Percentiles rank a stretch among this genome's conserved stretches.
phyloP scores from a whole-genome alignment of 2,113 vertebrate species.

The Artemisiospiza belli region DNA sequence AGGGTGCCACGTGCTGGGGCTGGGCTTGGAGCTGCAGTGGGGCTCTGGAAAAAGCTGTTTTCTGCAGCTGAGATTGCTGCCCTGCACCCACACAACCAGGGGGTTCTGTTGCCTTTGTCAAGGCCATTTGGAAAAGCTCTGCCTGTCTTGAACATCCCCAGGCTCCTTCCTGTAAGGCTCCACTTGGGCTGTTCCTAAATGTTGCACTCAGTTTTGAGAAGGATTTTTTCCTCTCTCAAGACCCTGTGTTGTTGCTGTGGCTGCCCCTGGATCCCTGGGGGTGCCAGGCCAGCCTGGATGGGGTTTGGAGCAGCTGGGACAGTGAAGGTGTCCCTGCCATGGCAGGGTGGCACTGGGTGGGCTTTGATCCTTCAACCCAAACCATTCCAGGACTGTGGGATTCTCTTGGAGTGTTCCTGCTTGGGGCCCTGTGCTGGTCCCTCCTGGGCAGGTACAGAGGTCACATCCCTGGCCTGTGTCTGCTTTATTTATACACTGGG shows the following conservation, averaged over 20 bases:
- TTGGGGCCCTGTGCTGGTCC: accelerated
- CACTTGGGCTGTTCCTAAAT: neutral
- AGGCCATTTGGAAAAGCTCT: neutral
- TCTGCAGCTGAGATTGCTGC: neutral
- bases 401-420: neutral
- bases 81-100: neutral
- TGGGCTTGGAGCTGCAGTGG: neutral
- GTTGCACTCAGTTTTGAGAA: neutral
- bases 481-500: neutral
- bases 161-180: neutral
- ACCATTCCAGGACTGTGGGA: neutral
- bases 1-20: neutral
- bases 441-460: neutral
- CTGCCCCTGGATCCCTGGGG: neutral
- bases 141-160: neutral
- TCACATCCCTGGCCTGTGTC: neutral
- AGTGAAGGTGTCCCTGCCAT: neutral
- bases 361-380: neutral
- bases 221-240: neutral
- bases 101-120: neutral
- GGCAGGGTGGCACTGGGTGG: neutral
- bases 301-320: accelerated
- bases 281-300: neutral
- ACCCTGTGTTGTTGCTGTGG: neutral
- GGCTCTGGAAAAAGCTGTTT: neutral